phyloP scores from a whole-genome alignment of 1,140 invertebrate genomes.

The Daktulosphaira vitifoliae region DNA sequence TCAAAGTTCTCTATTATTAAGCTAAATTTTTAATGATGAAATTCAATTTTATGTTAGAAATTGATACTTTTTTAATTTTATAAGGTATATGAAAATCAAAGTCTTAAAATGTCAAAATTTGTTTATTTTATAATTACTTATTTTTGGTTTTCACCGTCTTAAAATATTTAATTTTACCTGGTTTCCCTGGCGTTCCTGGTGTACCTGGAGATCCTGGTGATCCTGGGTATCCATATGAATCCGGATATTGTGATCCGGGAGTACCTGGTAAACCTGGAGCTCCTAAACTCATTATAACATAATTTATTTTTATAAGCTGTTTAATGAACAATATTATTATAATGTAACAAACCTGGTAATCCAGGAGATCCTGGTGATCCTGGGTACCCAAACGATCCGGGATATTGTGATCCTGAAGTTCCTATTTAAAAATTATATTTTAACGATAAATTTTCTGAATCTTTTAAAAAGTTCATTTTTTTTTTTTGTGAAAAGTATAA shows the following conservation, averaged over 20 bases:
- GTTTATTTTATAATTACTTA: too few relatives aligned
- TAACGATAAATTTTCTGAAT: conserved; percentile 12
- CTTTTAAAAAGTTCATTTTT: too few relatives aligned
- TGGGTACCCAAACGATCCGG: conserved; percentile 33
- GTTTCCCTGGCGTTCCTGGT: conserved; percentile 35
- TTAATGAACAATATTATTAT: too few relatives aligned
- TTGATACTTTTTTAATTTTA: too few relatives aligned
- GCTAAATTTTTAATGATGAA: too few relatives aligned
- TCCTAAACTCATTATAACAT: too few relatives aligned
- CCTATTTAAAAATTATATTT: conserved; percentile 31
- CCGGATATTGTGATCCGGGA: not conserved
- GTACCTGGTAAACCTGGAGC: conserved; percentile 2
- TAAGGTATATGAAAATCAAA: too few relatives aligned
- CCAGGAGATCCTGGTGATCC: conserved; percentile 37
- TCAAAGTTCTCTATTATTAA: too few relatives aligned
- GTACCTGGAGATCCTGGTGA: conserved; percentile 36
- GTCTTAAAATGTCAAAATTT: too few relatives aligned
- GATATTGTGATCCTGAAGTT: conserved; percentile 21
- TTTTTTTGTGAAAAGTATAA: conserved; percentile 35
- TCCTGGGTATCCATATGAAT: conserved; percentile 35
- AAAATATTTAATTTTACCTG: too few relatives aligned
- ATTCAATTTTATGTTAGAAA: too few relatives aligned
- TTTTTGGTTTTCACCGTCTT: too few relatives aligned
- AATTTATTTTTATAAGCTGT: conserved; percentile 38
- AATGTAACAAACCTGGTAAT: conserved; percentile 33